A percentile compares a stretch with the other conserved stretches of the same genome.
Conservation (phyloP, 30 jellyfish, hydroid and myxozoan species). For the Aurelia sp. region DNA sequence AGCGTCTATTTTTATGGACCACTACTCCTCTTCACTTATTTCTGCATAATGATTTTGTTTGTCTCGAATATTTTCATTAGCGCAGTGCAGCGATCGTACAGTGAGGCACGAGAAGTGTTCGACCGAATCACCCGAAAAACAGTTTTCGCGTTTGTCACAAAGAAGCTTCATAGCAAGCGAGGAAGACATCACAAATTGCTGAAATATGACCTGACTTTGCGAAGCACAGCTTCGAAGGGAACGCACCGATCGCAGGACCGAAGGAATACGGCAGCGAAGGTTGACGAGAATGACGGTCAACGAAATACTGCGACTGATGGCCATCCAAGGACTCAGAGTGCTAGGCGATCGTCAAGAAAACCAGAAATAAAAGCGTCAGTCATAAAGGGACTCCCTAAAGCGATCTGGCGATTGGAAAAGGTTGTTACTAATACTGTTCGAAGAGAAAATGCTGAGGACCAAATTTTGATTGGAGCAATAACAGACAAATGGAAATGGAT, state of each 20-base stretch:
- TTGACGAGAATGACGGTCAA: background rate
- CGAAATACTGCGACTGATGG: background rate
- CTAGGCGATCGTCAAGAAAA: background rate
- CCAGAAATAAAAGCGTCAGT: background rate
- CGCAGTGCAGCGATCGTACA: conserved; percentile 60
- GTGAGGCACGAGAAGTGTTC: conserved; percentile 49
- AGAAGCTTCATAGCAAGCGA: conserved; percentile 25
- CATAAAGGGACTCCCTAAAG: background rate
- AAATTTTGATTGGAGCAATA: conserved; percentile 27
- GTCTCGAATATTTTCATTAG: conserved; percentile 58
- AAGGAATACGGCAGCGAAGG: background rate
- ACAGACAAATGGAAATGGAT: conserved; percentile 33
- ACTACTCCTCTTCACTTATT: conserved; percentile 20
- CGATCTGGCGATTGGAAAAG: conserved; percentile 17
- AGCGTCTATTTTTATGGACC: conserved; percentile 29
- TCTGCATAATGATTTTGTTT: conserved; percentile 28
- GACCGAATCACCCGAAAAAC: conserved; percentile 23
- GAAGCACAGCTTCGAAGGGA: conserved; percentile 10
- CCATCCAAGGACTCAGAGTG: background rate
- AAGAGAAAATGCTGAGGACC: conserved; percentile 36
- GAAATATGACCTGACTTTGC: conserved; percentile 15
- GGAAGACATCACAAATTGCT: background rate
- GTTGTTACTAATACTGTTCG: background rate
- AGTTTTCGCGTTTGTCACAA: conserved; percentile 21
- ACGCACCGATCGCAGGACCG: background rate